Evolutionary conservation across 2,113 vertebrate genomes (phyloP).

Genomic region (Crotophaga sulcirostris): DNA sequence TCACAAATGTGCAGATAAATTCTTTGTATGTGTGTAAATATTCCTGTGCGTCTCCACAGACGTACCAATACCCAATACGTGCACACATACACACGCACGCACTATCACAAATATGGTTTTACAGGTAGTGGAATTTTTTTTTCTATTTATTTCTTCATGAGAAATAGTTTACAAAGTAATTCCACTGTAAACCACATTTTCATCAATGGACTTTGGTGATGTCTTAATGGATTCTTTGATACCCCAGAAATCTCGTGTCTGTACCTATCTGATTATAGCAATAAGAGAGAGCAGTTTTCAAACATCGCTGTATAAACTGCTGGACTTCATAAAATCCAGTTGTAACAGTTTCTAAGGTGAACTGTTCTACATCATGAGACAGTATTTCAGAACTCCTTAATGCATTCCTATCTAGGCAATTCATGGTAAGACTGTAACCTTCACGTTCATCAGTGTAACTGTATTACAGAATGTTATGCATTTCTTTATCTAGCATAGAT

Average conservation of each 20-base stretch:
- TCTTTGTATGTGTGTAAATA: conserved; percentile 57
- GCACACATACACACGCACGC: conserved; percentile 37
- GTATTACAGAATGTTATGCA: conserved; percentile 69
- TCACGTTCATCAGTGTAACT: conserved; percentile 73
- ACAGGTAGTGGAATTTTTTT: conserved; percentile 67
- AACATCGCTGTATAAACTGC: conserved; percentile 61
- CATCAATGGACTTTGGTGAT: conserved; percentile 41
- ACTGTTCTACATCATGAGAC: conserved; percentile 58
- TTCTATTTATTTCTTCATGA: conserved; percentile 66
- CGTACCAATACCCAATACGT: background rate
- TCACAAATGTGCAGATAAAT: conserved; percentile 65
- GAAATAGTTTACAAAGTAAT: conserved; percentile 71
- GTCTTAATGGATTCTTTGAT: conserved; percentile 64
- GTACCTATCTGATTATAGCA: conserved; percentile 53
- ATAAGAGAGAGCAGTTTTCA: conserved; percentile 62
- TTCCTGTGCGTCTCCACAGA: conserved; percentile 31
- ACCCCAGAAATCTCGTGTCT: conserved; percentile 65
- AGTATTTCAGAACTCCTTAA: conserved; percentile 72
- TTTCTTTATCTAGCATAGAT: conserved; percentile 75
- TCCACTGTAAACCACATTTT: conserved; percentile 63
- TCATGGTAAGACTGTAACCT: conserved; percentile 76
- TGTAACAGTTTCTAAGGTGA: conserved; percentile 66
- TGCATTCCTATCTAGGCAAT: conserved; percentile 71
- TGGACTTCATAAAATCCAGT: conserved; percentile 71
- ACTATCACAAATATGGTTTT: background rate